Base-by-base conservation (phyloP, 2,113 vertebrate genomes). In the Ahaetulla prasina region DNA sequence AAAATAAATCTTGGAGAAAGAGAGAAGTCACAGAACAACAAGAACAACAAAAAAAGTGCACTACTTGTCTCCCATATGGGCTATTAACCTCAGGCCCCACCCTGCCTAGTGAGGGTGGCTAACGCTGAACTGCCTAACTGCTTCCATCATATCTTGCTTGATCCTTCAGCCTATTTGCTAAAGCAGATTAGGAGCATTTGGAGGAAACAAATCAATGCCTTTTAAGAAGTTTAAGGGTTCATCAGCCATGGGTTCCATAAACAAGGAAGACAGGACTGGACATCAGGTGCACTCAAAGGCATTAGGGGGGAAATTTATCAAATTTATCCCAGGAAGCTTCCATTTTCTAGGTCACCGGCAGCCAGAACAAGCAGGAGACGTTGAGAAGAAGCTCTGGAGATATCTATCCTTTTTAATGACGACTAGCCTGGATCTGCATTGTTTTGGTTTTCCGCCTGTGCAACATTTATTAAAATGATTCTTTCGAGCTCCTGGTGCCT, bases 381-480 rank as follows among this genome's bases (percentile, higher is more conserved):
- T 0, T 12, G 92, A 23, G 47, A 52, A 49, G 86, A 20, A 35
- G 0, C 27, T 39, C 49, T 3, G 3, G 52, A 88, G 63, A n/a
- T 16, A 74, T 10, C 3, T 10, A 12, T 35, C n/a, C 14, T 18
- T 16, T 14, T 60, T 27, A 30, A 55, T 55, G 20, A 55, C 10
- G 25, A 10, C n/a, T 74, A 39, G 92, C 93, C 91, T 90, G 52
- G 95, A 95, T 96, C 94, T 96, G 94, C 95, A 96, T 95, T 94
- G n/a, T 47, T 95, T 93, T 49, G 94, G 95, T 94, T 94, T 96
- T 87, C 35, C 93, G 94, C 93, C 91, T 80, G 7, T 39, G 92
- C 96, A 92, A 96, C 96, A 95, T 96, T 96, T 96, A 91, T 93
- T 89, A 91, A 91, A 94, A 90, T 47, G 85, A 88, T 89, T 93